Percentiles rank a stretch among this genome's conserved stretches.
These are phyloP conservation scores for Sebastes dallii DNA, from an alignment of 2,797 vertebrate species.

Conservation along the genomic window DNA sequence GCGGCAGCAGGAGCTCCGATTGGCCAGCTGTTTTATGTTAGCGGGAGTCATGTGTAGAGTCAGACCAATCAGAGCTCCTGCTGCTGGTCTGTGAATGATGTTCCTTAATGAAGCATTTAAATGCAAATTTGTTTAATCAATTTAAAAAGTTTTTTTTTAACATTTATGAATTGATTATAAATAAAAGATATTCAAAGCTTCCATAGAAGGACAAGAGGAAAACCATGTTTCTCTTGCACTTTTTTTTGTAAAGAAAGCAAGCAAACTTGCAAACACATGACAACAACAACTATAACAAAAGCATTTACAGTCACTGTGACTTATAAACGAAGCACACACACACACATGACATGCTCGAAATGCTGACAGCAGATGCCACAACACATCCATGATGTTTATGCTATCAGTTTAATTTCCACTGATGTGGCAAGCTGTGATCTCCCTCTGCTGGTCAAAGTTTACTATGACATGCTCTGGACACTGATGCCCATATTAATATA, in stretches of 20 bases:
- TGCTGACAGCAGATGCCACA: background rate
- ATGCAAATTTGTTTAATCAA: constrained; percentile 15
- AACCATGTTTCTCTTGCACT: background rate
- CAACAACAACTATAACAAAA: background rate
- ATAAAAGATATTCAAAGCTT: background rate
- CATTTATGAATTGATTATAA: background rate
- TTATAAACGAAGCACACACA: background rate
- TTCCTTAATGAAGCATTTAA: constrained; percentile 29
- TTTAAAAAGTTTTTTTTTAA: background rate
- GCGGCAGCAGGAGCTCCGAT: constrained; percentile 5
- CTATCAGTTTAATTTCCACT: background rate
- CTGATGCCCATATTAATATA: background rate
- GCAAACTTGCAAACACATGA: background rate
- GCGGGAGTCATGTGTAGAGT: background rate
- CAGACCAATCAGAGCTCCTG: constrained; percentile 5
- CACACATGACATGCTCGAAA: background rate
- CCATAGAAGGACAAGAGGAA: background rate
- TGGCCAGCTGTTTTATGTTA: background rate
- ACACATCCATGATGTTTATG: background rate
- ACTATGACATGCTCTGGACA: constrained; percentile 21
- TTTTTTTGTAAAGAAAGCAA: background rate
- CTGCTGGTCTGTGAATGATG: background rate
- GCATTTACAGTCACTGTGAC: background rate
- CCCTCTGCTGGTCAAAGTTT: constrained; percentile 64
- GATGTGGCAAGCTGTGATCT: constrained; percentile 3